Evolutionary conservation across 2,888 invertebrate species (phyloP).

Genomic region (Hypomecis punctinalis): DNA sequence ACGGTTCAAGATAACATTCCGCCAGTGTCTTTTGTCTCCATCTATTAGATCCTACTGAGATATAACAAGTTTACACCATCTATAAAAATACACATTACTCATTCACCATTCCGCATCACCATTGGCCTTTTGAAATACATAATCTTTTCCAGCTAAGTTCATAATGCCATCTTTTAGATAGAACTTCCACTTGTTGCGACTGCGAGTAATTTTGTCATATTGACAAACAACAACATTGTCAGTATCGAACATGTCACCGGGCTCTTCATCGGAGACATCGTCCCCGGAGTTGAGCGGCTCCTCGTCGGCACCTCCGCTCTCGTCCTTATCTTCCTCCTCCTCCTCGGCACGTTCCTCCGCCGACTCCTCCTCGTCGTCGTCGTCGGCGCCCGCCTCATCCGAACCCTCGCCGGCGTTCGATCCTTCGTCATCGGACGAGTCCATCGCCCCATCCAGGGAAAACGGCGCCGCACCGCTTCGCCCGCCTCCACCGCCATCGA

Average conservation of each 20-base stretch:
- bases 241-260: constrained; percentile 97
- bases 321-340: constrained; percentile 89
- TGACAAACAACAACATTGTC: constrained; percentile 99
- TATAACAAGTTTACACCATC: constrained; percentile 66
- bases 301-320: constrained; percentile 87
- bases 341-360: constrained; percentile 87
- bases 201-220: constrained; percentile 99
- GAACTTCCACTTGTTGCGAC: constrained; percentile 99
- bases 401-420: constrained; percentile 84
- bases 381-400: constrained; percentile 89
- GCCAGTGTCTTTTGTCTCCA: constrained; percentile 54
- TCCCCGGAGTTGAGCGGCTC: constrained; percentile 98
- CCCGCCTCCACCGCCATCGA: constrained; percentile 80
- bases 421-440: constrained; percentile 91
- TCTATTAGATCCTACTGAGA: constrained; percentile 58
- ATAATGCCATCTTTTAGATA: constrained; percentile 99
- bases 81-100: constrained; percentile 66
- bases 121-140: constrained; percentile 99
- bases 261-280: constrained; percentile 98
- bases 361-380: constrained; percentile 92
- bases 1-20: constrained; percentile 52
- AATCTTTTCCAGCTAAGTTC: constrained; percentile 99
- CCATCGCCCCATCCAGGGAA: constrained; percentile 87
- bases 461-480: constrained; percentile 76
- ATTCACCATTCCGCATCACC: constrained; percentile 99